Evolutionary conservation across 1,140 invertebrate species (phyloP).

Genomic region (Drosophila sp.): DNA sequence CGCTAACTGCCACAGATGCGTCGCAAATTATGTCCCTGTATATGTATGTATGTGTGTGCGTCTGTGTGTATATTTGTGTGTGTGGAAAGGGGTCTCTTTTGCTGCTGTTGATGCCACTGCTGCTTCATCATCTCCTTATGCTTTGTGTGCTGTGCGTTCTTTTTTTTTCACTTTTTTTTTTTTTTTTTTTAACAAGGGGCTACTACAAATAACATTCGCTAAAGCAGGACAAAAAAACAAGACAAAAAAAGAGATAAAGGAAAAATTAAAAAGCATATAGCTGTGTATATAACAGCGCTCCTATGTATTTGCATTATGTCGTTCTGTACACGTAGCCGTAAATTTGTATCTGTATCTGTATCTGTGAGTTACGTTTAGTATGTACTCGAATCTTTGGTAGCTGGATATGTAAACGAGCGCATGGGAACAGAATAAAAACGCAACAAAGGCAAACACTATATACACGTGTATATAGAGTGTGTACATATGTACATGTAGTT

Average conservation of each 20-base stretch:
- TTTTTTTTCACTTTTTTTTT: too few relatives aligned
- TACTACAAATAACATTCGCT: constrained; percentile 32
- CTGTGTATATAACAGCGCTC: constrained; percentile 4
- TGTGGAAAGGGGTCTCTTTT: constrained; percentile 29
- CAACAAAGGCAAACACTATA: constrained; percentile 8
- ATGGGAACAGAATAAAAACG: constrained; percentile 5
- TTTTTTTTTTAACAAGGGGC: constrained; percentile 42
- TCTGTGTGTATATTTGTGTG: constrained; percentile 21
- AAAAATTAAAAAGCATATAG: constrained; percentile 31
- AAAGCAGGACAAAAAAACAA: too few relatives aligned
- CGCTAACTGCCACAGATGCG: constrained; percentile 40
- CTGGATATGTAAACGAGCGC: constrained; percentile 4
- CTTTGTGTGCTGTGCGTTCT: constrained; percentile 24
- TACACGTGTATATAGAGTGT: not conserved
- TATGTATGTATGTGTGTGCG: not conserved
- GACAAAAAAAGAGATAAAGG: constrained; percentile 1
- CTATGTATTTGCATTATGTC: constrained; percentile 44
- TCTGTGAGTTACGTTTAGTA: too few relatives aligned
- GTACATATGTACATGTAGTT: not conserved
- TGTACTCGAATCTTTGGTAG: not conserved
- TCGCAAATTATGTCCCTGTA: constrained; percentile 33
- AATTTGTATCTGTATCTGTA: not conserved
- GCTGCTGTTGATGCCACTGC: not conserved
- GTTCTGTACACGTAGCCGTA: constrained; percentile 10
- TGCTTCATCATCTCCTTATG: constrained; percentile 10